phyloP scores from a whole-genome alignment of 2,888 invertebrate genomes.

The Brenthis ino region DNA sequence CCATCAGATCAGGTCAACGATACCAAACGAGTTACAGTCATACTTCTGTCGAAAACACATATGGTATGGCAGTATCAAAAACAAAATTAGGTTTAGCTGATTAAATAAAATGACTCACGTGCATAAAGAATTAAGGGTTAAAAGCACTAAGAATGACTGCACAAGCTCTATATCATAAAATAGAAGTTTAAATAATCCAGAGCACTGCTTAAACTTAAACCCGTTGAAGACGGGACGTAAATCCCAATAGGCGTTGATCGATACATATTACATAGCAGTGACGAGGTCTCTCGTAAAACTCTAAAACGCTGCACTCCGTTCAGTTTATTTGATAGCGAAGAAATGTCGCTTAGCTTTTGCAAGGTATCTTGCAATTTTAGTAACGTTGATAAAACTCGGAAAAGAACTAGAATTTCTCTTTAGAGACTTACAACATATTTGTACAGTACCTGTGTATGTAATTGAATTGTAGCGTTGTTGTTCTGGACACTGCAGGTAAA shows the following conservation, averaged over 20 bases:
- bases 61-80: no score
- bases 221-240: slow-evolving; percentile 25
- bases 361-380: slow-evolving; percentile 28
- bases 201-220: slow-evolving; percentile 26
- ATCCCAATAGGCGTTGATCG: slow-evolving; percentile 27
- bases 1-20: no score
- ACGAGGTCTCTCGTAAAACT: slow-evolving; percentile 33
- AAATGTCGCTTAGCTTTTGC: slow-evolving; percentile 32
- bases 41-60: no score
- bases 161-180: not conserved
- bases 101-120: no score
- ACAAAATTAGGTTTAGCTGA: no score
- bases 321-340: slow-evolving; percentile 29
- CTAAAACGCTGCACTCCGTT: slow-evolving; percentile 33
- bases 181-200: slow-evolving; percentile 23
- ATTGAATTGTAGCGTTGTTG: not conserved
- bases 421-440: not conserved
- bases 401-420: slow-evolving; percentile 1
- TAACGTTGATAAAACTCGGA: slow-evolving; percentile 23
- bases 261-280: slow-evolving; percentile 33
- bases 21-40: no score
- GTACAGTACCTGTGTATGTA: not conserved
- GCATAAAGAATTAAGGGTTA: no score
- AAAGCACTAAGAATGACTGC: not conserved
- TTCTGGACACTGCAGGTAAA: not conserved